Evolutionary conservation across 2,797 vertebrate species (phyloP), one percentile per base, ranked within the genome.

Genomic region (Bradypodion ventrale): DNA sequence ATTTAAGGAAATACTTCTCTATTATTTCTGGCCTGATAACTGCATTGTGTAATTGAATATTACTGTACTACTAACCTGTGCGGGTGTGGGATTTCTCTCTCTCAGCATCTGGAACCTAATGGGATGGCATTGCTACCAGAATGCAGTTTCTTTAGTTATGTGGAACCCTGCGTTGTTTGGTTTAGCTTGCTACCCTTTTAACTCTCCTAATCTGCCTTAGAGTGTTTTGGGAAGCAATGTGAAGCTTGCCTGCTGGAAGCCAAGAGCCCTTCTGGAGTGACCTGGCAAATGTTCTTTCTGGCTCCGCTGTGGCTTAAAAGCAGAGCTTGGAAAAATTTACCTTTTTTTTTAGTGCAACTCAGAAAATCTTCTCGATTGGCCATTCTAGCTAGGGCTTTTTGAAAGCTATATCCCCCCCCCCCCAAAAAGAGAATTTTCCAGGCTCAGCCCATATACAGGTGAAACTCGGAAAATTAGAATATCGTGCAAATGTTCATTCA

Each of bases 181-280:
- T 83, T 42, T 32, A 83, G 52, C 63, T 52, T 56, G 7, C 63
- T 72, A n/a, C 44, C 69, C 66, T 63, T 78, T 84, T 73, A 70
- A 77, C 27, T 63, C 46, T 37, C n/a, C 74, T 74, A 63, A 62
- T 40, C 63, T 59, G 62, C 81, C 37, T 59, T 42, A 16, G 35
- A n/a, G 42, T 62, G 32, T 23, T 62, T 73, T 78, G 52, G 40
- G 40, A 40, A 76, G 37, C 21, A 62, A 66, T 35, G 32, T 63
- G 59, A 80, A 85, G 42, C 19, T 27, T 75, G 7, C 21, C 29
- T 76, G 74, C 46, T 59, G 74, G 70, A 69, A 68, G 27, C 6
- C 6, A 40, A 42, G 69, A 21, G 10, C 27, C n/a, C 35, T 79
- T 79, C 5, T 23, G 13, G 59, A 66, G 2, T 21, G 79, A 59